These are phyloP conservation scores for Antrozous pallidus DNA, from an alignment of 2,797 vertebrate genomes.

Conservation along the genomic window DNA sequence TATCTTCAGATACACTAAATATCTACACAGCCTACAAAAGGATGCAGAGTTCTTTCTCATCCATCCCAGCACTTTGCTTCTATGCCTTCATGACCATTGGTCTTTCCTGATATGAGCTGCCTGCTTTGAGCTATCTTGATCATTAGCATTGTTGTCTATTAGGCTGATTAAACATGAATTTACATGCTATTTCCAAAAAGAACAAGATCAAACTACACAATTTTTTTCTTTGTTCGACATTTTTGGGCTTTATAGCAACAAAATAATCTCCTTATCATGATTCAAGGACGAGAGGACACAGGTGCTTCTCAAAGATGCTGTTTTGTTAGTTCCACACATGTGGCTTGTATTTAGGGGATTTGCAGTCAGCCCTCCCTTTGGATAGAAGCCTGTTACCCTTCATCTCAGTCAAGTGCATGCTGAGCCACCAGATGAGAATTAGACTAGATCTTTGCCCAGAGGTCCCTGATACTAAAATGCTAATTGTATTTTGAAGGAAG, in stretches of 20 bases:
- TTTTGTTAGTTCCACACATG: background rate
- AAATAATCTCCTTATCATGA: constrained; percentile 26
- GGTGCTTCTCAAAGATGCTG: constrained; percentile 12
- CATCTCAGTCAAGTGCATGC: background rate
- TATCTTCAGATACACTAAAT: background rate
- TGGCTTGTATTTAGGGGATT: background rate
- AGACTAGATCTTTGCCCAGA: background rate
- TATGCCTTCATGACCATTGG: background rate
- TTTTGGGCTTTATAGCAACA: background rate
- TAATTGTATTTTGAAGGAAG: background rate
- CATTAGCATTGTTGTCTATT: background rate
- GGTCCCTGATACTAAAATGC: background rate
- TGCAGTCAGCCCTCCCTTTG: background rate
- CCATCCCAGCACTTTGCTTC: background rate
- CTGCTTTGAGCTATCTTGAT: background rate
- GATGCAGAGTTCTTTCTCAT: background rate
- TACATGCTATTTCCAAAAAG: background rate
- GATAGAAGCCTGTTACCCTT: constrained; percentile 16
- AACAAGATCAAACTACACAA: background rate
- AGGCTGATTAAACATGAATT: background rate
- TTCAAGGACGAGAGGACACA: background rate
- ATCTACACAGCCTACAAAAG: background rate
- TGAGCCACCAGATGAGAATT: background rate
- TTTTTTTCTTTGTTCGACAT: background rate
- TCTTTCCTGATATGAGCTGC: background rate